phyloP scores from a whole-genome alignment of 2,113 vertebrate genomes.

The Smithornis capensis region DNA sequence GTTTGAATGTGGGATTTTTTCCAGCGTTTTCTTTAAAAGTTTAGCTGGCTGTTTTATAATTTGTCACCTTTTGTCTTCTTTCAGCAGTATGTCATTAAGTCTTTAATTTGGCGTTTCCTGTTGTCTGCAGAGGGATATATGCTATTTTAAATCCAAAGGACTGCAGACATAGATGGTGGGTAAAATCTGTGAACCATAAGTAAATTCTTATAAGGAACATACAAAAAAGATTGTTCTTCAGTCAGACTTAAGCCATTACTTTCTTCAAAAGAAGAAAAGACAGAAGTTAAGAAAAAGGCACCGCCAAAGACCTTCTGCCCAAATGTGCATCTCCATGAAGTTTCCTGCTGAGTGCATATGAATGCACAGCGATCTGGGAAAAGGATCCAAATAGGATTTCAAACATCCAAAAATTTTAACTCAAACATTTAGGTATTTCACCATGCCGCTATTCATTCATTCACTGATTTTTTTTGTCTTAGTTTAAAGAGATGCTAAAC shows the following conservation, averaged over 20 bases:
- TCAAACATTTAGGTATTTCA: constrained; percentile 85
- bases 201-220: constrained; percentile 82
- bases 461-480: constrained; percentile 84
- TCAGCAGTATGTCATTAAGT: constrained; percentile 74
- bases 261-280: constrained; percentile 87
- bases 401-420: constrained; percentile 84
- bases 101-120: constrained; percentile 81
- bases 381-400: constrained; percentile 86
- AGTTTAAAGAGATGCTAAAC: constrained; percentile 85
- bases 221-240: constrained; percentile 84
- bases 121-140: constrained; percentile 74
- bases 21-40: constrained; percentile 45
- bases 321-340: constrained; percentile 83
- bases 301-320: constrained; percentile 82
- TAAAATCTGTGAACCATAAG: constrained; percentile 84
- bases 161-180: constrained; percentile 77
- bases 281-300: constrained; percentile 85
- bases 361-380: constrained; percentile 83
- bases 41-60: constrained; percentile 72
- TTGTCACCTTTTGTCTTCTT: constrained; percentile 77
- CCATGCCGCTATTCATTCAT: constrained; percentile 84
- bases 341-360: constrained; percentile 83
- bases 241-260: constrained; percentile 86
- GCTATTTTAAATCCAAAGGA: constrained; percentile 76
- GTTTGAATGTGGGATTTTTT: constrained; percentile 20